A percentile compares a stretch with the other conserved stretches of the same genome.
phyloP scores from a whole-genome alignment of 2,888 invertebrate genomes.

The Leuctra nigra region DNA sequence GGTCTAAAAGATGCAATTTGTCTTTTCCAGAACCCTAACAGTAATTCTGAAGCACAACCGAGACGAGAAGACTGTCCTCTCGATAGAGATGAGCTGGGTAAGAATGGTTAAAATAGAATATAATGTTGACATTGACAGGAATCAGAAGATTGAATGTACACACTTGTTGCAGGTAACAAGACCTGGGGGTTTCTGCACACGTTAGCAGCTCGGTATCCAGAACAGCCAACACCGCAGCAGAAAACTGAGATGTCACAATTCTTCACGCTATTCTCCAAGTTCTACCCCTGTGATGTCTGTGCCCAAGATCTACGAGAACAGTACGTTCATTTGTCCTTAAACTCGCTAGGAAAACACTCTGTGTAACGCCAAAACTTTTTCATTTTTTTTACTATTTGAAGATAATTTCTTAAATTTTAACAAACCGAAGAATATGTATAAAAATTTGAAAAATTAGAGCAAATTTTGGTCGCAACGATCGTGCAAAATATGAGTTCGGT shows the following conservation, averaged over 20 bases:
- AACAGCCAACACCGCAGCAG: slow-evolving; percentile 64
- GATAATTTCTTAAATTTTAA: no score
- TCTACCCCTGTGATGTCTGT: slow-evolving; percentile 81
- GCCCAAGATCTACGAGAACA: slow-evolving; percentile 80
- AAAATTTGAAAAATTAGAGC: no score
- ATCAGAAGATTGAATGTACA: neutral
- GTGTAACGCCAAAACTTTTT: no score
- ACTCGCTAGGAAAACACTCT: no score
- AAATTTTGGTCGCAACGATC: no score
- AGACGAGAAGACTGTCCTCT: slow-evolving; percentile 54
- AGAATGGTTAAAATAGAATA: slow-evolving; percentile 1
- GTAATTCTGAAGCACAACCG: no score
- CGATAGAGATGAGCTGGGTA: slow-evolving; percentile 67
- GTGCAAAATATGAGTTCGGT: no score
- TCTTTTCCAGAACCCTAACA: no score
- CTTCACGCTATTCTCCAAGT: slow-evolving; percentile 73
- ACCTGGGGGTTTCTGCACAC: slow-evolving; percentile 96
- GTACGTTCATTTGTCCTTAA: slow-evolving; percentile 47
- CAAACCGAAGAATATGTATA: no score
- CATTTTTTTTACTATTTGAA: no score
- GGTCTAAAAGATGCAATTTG: neutral
- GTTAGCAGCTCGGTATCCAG: slow-evolving; percentile 92
- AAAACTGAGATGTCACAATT: slow-evolving; percentile 73
- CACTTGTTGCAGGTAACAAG: slow-evolving; percentile 45
- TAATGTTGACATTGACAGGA: neutral